These are phyloP conservation scores for Xenopus petersii DNA, from an alignment of 2,797 vertebrate species.

Conservation along the genomic window DNA sequence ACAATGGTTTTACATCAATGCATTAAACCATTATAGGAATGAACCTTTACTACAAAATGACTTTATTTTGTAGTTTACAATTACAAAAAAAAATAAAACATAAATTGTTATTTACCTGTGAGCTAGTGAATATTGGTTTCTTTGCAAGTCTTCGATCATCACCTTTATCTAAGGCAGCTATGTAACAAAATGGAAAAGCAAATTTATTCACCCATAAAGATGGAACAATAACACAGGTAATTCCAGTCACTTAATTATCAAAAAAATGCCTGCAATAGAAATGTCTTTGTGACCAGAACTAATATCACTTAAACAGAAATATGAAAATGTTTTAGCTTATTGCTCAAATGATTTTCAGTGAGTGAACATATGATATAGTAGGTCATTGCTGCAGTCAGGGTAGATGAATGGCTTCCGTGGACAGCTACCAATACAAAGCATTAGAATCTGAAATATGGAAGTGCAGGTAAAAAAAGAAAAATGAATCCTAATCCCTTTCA, in stretches of 20 bases:
- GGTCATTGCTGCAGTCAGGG: conserved; percentile 4
- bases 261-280: background rate
- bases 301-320: background rate
- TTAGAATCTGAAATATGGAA: too few species aligned
- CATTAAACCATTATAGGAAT: too few species aligned
- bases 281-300: background rate
- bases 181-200: conserved; percentile 44
- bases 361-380: too few species aligned
- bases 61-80: too few species aligned
- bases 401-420: background rate
- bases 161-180: conserved; percentile 92
- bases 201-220: too few species aligned
- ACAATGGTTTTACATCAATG: too few species aligned
- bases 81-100: too few species aligned
- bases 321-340: too few species aligned
- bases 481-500: too few species aligned
- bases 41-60: too few species aligned
- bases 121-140: conserved; percentile 87
- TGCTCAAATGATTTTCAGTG: too few species aligned
- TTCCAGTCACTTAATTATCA: background rate
- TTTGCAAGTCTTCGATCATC: conserved; percentile 86
- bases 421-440: background rate
- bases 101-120: conserved; percentile 73
- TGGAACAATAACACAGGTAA: background rate
- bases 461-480: too few species aligned